These are phyloP conservation scores for Capromys pilorides DNA, from an alignment of 2,797 vertebrate species.

Conservation along the genomic window DNA sequence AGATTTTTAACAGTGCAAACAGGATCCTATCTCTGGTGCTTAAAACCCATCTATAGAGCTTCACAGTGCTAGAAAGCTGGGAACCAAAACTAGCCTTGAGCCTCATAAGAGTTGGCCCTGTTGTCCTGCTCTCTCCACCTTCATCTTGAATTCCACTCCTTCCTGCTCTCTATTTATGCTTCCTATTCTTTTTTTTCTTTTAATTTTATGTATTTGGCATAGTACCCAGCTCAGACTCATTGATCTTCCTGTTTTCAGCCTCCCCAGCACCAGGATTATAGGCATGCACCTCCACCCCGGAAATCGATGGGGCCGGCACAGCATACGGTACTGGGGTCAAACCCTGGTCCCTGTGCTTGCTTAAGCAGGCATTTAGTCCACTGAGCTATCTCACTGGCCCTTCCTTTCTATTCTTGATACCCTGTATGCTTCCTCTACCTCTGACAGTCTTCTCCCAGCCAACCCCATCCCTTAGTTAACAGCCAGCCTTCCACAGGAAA, in stretches of 20 bases:
- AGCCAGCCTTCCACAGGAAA: not conserved
- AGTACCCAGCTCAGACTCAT: too few species aligned
- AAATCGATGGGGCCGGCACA: too few species aligned
- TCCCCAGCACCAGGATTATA: too few species aligned
- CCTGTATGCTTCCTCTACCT: not conserved
- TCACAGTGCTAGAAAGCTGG: not conserved
- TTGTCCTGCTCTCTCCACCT: not conserved
- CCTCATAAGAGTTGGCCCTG: not conserved
- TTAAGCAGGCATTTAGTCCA: too few species aligned
- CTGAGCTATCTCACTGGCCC: too few species aligned
- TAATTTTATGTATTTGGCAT: too few species aligned
- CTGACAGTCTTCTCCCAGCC: not conserved
- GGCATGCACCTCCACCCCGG: too few species aligned
- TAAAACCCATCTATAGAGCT: not conserved
- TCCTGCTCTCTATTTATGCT: not conserved
- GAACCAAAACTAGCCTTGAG: not conserved
- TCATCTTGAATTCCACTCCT: not conserved
- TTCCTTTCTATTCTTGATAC: not conserved
- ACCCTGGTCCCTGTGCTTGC: too few species aligned
- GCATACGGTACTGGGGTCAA: too few species aligned
- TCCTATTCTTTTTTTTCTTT: too few species aligned
- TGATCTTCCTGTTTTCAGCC: too few species aligned
- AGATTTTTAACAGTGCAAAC: not conserved
- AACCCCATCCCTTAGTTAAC: not conserved
- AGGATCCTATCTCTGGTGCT: not conserved